Evolutionary conservation across 2,888 invertebrate species (phyloP), one percentile per base, ranked within the genome.

Genomic region (Thereva nobilitata): DNA sequence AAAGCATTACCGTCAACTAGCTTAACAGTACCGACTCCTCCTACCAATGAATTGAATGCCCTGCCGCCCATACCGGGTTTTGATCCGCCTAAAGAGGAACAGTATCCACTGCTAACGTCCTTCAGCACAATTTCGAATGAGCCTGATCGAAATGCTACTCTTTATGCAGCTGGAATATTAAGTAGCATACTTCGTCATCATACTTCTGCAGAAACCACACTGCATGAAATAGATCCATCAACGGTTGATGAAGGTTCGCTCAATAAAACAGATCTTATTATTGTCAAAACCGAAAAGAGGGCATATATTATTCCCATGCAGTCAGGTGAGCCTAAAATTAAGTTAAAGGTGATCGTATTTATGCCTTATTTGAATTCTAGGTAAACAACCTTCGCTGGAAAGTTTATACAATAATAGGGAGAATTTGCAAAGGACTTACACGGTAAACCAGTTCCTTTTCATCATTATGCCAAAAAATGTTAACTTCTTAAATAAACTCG

Each of bases 371-470:
- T 74, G 74, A 65, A 49, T 47, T 50, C 5, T 34, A 61, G 7
- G 72, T n/a, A n/a, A 68, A 10, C 66, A 71, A 37, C 35, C 49
- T 10, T 56, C 61, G 37, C 56, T 71, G 10, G 70, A 72, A 40
- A 70, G 72, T 5, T 66, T 75, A 35, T 73, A 72, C 70, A 64
- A 71, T 35, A 70, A 73, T 68, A 71, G 73, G 34, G 70, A 70
- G 49, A 70, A 73, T 42, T 67, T 74, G 7, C 70, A 72, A 9
- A 73, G 72, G 40, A 73, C 72, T 1, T 74, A 71, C 40, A 74
- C 72, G 9, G 72, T 75, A 35, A 75, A 75, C 70, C 75, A 75
- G 59, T 75, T 75, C 66, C 72, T 75, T 55, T 75, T 75, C 67
- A 73, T 75, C 47, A 73, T 75, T 50, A 75, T 73, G 54, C 75